Evolutionary conservation across 1,140 invertebrate genomes (phyloP).

Genomic region (Lordiphosa stackelbergi): DNA sequence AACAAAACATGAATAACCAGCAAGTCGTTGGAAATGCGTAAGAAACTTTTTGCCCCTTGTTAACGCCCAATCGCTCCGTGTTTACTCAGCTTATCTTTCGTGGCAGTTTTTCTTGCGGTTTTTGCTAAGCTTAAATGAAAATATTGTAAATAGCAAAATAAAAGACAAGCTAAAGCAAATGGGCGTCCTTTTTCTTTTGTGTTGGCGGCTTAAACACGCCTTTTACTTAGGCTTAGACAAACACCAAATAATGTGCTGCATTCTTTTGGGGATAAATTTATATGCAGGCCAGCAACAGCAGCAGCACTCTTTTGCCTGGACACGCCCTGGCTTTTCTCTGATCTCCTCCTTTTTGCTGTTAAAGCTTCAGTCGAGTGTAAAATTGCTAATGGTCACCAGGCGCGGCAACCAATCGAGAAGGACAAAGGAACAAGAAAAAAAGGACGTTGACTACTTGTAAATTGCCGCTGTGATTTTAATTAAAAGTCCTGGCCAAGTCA

Average conservation of each 20-base stretch:
- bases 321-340: conserved; percentile 12
- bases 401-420: conserved; percentile 19
- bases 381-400: conserved; percentile 61
- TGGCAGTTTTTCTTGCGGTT: conserved; percentile 11
- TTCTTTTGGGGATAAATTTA: conserved; percentile 7
- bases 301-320: neutral
- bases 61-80: conserved; percentile 50
- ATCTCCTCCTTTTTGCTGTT: conserved; percentile 43
- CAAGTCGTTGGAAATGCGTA: conserved; percentile 10
- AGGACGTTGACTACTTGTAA: conserved; percentile 47
- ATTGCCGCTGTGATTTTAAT: conserved; percentile 69
- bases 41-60: conserved; percentile 21
- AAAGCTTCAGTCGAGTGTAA: conserved; percentile 55
- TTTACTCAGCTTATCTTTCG: conserved; percentile 52
- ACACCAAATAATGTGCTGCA: conserved; percentile 10
- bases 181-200: conserved; percentile 23
- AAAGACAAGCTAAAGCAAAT: conserved; percentile 28
- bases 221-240: conserved; percentile 16
- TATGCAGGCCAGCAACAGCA: conserved; percentile 2
- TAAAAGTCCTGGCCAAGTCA: conserved; percentile 44
- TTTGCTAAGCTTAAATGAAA: conserved; percentile 13
- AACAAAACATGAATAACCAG: conserved; percentile 44
- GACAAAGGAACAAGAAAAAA: conserved; percentile 15
- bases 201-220: conserved; percentile 29
- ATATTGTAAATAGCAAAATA: conserved; percentile 31